These are phyloP conservation scores for Adelognathus sp. DNA, from an alignment of 2,888 invertebrate genomes.

Conservation along the genomic window DNA sequence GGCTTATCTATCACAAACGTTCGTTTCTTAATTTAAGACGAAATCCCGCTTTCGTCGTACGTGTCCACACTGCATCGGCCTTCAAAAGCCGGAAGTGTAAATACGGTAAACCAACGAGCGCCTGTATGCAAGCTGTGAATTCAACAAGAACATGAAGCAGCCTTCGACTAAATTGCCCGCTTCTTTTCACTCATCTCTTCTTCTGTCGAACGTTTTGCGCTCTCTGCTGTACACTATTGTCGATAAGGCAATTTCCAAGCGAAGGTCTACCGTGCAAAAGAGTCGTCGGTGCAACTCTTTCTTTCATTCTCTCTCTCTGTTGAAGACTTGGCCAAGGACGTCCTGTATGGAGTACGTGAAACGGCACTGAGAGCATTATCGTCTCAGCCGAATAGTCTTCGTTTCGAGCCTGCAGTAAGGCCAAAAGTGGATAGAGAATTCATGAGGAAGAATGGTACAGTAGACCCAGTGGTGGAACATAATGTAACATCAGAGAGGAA, in stretches of 20 bases:
- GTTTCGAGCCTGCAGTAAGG: not conserved
- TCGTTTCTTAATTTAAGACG: slow-evolving; percentile 35
- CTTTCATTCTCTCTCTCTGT: slow-evolving; percentile 31
- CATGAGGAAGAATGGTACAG: not conserved
- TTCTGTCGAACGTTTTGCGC: not conserved
- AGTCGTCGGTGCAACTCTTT: not conserved
- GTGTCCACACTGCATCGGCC: not conserved
- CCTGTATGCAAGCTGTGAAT: not conserved
- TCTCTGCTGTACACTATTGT: too few species aligned
- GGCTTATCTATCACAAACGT: slow-evolving; percentile 17
- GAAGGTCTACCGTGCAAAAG: slow-evolving; percentile 17
- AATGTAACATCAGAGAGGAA: slow-evolving; percentile 3
- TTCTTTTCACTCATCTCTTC: slow-evolving; percentile 15
- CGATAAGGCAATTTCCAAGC: slow-evolving; percentile 34
- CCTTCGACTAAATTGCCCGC: not conserved
- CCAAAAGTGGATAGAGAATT: slow-evolving; percentile 23
- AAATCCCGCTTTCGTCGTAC: not conserved
- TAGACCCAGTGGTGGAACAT: not conserved
- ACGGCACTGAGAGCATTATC: slow-evolving; percentile 40
- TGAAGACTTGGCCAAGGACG: slow-evolving; percentile 28
- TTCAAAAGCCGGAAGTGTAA: slow-evolving; percentile 43
- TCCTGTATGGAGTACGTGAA: slow-evolving; percentile 27
- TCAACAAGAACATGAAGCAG: not conserved
- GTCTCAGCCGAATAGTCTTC: slow-evolving; percentile 43
- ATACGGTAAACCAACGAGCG: not conserved